Evolutionary conservation across 2,797 vertebrate species (phyloP).

Genomic region (Anas flavirostris): DNA sequence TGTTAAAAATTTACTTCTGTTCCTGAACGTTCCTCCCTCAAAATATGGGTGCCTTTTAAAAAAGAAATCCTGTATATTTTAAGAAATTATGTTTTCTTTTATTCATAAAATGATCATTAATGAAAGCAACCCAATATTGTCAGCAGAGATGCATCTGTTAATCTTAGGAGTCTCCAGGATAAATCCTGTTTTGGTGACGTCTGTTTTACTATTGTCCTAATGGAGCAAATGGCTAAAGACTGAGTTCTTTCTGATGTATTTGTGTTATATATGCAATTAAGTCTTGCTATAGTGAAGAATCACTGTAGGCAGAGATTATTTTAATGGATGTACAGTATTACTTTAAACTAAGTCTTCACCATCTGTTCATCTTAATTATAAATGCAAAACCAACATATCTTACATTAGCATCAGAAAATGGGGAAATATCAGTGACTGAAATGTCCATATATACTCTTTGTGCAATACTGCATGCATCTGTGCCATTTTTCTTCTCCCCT

Average conservation of each 20-base stretch:
- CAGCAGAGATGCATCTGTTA: constrained; percentile 71
- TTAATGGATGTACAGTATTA: constrained; percentile 82
- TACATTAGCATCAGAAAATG: constrained; percentile 84
- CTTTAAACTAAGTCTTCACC: constrained; percentile 80
- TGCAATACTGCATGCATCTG: constrained; percentile 77
- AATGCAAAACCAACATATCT: constrained; percentile 82
- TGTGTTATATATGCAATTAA: constrained; percentile 81
- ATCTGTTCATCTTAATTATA: constrained; percentile 84
- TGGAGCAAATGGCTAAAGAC: constrained; percentile 70
- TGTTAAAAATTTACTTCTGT: neutral
- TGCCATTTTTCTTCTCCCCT: constrained; percentile 70
- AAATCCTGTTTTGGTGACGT: constrained; percentile 67
- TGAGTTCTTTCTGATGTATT: constrained; percentile 71
- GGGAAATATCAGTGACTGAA: constrained; percentile 76
- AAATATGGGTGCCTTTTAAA: neutral
- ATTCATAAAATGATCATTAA: constrained; percentile 66
- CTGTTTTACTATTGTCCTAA: constrained; percentile 73
- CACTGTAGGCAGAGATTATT: constrained; percentile 81
- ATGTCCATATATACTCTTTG: constrained; percentile 79
- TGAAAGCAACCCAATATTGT: constrained; percentile 59
- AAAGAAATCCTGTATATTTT: constrained; percentile 50
- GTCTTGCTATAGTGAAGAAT: constrained; percentile 76
- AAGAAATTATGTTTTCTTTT: constrained; percentile 56
- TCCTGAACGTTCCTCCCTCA: constrained; percentile 2
- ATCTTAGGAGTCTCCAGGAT: constrained; percentile 52